These are phyloP conservation scores for Drosophila falleni DNA, from an alignment of 2,888 invertebrate genomes.

Conservation along the genomic window DNA sequence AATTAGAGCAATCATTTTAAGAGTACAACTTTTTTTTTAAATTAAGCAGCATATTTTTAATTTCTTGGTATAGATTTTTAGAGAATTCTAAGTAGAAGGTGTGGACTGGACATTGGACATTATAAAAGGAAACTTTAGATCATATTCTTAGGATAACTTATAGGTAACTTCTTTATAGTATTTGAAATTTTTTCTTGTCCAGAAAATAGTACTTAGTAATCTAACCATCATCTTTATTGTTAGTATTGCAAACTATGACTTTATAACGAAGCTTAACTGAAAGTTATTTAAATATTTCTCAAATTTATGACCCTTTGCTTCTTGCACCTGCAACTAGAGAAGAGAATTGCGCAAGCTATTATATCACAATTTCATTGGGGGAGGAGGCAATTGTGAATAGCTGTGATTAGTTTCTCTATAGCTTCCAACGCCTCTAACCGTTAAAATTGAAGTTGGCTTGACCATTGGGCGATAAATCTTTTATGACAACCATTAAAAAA, in stretches of 20 bases:
- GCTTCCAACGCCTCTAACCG: conserved; percentile 44
- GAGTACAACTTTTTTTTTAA: too few relatives aligned
- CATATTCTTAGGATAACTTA: too few relatives aligned
- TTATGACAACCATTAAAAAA: conserved; percentile 67
- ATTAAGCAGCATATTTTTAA: too few relatives aligned
- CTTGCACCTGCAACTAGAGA: conserved; percentile 2
- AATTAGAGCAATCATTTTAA: too few relatives aligned
- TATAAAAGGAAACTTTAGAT: too few relatives aligned
- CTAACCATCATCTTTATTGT: not conserved
- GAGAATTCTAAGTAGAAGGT: too few relatives aligned
- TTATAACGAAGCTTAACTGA: not conserved
- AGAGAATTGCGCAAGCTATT: conserved; percentile 39
- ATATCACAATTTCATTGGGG: conserved; percentile 38
- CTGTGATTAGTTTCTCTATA: conserved; percentile 35
- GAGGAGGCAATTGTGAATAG: conserved; percentile 34
- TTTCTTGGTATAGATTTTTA: too few relatives aligned
- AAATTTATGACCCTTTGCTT: conserved; percentile 23
- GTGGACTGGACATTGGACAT: too few relatives aligned
- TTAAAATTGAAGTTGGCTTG: conserved; percentile 19
- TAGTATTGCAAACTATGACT: not conserved
- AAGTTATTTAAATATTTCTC: not conserved
- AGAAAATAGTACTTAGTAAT: not conserved
- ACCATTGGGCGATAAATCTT: conserved; percentile 69
- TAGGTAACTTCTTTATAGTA: too few relatives aligned
- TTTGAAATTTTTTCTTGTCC: too few relatives aligned